Conservation (phyloP, 2,113 vertebrate genomes). For the Mastomys natalensis region DNA sequence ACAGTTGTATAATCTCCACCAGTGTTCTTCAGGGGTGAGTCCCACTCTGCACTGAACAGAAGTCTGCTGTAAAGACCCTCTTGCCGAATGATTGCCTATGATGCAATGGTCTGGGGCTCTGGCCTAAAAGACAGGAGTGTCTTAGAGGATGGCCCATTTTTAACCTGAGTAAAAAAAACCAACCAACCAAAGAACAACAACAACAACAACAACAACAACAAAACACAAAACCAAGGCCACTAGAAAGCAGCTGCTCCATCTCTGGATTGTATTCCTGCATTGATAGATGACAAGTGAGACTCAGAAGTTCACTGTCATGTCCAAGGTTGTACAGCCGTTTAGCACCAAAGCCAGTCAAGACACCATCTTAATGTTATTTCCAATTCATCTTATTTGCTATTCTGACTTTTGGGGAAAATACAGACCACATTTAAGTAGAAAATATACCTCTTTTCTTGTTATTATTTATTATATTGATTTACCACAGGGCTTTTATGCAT, state of each 20-base stretch:
- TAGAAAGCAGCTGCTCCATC: not conserved
- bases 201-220: no score
- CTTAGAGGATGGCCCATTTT: not conserved
- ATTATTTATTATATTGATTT: not conserved
- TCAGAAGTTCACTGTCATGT: not conserved
- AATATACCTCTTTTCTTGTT: not conserved
- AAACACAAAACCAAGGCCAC: not conserved
- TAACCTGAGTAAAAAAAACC: not conserved
- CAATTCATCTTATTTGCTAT: not conserved
- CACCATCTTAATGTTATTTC: not conserved
- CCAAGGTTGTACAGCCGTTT: not conserved
- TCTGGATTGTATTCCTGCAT: not conserved
- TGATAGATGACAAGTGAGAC: not conserved
- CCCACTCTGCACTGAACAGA: constrained; percentile 15
- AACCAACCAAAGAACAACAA: no score
- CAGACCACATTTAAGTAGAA: not conserved
- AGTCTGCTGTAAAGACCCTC: constrained; percentile 39
- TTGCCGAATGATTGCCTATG: constrained; percentile 11
- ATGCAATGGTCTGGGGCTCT: constrained; percentile 50
- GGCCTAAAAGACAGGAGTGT: constrained; percentile 24
- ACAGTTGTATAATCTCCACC: constrained; percentile 26
- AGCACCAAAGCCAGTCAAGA: not conserved
- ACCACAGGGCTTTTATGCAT: not conserved
- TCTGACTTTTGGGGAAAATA: not conserved
- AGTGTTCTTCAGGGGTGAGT: not conserved